Conservation (phyloP, 2,888 invertebrate genomes). For the Cataglyphis rosenhaueri region DNA sequence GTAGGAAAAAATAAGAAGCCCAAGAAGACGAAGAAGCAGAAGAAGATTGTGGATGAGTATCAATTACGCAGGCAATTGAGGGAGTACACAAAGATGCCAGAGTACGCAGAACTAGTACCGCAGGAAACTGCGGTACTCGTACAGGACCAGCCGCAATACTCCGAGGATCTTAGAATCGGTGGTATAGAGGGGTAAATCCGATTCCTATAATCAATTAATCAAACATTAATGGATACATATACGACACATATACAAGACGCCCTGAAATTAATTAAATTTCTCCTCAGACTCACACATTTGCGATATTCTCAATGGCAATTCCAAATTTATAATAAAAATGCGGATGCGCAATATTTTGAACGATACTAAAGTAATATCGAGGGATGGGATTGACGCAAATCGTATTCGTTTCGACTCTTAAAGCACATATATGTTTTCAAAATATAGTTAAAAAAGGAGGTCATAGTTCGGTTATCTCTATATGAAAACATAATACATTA, state of each 20-base stretch:
- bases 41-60: slow-evolving; percentile 67
- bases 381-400: too few species aligned
- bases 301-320: background rate
- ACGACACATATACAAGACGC: too few species aligned
- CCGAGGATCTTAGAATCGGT: slow-evolving; percentile 79
- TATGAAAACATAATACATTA: too few species aligned
- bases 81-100: slow-evolving; percentile 30
- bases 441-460: too few species aligned
- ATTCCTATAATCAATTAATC: background rate
- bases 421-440: too few species aligned
- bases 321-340: too few species aligned
- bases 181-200: slow-evolving; percentile 84
- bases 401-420: too few species aligned
- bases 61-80: slow-evolving; percentile 73
- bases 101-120: background rate
- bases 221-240: background rate
- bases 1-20: slow-evolving; percentile 52
- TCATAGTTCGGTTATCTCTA: too few species aligned
- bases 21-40: slow-evolving; percentile 46
- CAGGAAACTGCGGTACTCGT: background rate
- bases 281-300: background rate
- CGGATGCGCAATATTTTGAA: too few species aligned
- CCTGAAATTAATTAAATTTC: background rate
- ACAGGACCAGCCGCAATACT: slow-evolving; percentile 37
- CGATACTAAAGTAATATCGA: too few species aligned